These are phyloP conservation scores for Epistrophe eligans DNA, from an alignment of 2,888 invertebrate genomes.

Conservation along the genomic window DNA sequence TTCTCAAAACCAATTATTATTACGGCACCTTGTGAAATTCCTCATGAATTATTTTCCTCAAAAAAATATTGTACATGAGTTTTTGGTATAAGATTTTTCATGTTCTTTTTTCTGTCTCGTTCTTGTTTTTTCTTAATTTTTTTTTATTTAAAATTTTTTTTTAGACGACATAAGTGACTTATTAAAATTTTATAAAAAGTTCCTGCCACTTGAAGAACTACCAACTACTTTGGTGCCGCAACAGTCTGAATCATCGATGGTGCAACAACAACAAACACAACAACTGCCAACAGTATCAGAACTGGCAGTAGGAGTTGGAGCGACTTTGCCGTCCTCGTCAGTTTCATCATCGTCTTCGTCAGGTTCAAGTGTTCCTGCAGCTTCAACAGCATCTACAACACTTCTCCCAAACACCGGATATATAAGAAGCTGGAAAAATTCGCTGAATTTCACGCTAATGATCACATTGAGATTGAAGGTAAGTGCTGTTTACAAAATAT, in stretches of 20 bases:
- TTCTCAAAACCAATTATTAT: neutral
- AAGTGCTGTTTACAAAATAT: conserved; percentile 57
- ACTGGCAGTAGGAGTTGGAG: conserved; percentile 50
- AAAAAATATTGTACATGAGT: neutral
- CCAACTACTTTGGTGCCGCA: conserved; percentile 66
- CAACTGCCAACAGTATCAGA: conserved; percentile 50
- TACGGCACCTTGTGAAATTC: conserved; percentile 17
- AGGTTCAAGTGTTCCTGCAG: conserved; percentile 67
- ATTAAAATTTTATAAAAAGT: conserved; percentile 83
- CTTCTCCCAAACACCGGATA: conserved; percentile 82
- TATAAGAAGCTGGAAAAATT: conserved; percentile 81
- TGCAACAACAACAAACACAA: conserved; percentile 33
- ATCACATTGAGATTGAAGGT: conserved; percentile 83
- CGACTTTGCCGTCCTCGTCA: neutral
- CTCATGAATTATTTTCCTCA: neutral
- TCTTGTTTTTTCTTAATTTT: neutral
- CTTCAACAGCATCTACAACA: conserved; percentile 78
- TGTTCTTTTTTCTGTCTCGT: conserved; percentile 8
- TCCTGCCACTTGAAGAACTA: conserved; percentile 80
- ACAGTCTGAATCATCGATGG: conserved; percentile 57
- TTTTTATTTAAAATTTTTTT: conserved; percentile 47
- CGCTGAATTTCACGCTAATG: conserved; percentile 83
- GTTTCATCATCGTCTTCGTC: conserved; percentile 37
- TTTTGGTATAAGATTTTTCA: conserved; percentile 1
- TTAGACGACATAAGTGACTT: conserved; percentile 83